Evolutionary conservation across 2,797 vertebrate genomes (phyloP).

Genomic region (Mus minutoides): DNA sequence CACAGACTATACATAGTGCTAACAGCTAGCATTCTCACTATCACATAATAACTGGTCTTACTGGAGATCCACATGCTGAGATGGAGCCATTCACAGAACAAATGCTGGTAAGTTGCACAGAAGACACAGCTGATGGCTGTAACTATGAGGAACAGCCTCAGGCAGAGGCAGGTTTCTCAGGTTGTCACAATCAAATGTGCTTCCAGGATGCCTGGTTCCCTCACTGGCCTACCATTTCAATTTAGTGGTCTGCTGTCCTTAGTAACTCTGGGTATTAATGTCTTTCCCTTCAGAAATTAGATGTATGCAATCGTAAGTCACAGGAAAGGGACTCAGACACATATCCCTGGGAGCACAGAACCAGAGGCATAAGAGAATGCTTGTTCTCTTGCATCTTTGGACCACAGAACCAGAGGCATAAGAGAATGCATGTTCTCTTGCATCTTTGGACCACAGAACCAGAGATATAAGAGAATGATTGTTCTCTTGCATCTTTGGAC

Average conservation of each 20-base stretch:
- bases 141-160: not conserved
- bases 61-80: not conserved
- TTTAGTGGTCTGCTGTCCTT: slow-evolving; percentile 26
- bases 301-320: not conserved
- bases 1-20: not conserved
- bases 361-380: no score
- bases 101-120: not conserved
- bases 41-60: not conserved
- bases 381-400: no score
- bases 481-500: no score
- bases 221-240: not conserved
- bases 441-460: not conserved
- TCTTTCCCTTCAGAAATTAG: slow-evolving; percentile 28
- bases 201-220: not conserved
- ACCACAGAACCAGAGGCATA: no score
- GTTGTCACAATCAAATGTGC: slow-evolving; percentile 5
- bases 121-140: not conserved
- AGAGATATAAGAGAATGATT: no score
- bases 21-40: not conserved
- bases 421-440: no score
- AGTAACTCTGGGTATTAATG: not conserved
- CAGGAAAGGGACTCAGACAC: not conserved
- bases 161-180: not conserved
- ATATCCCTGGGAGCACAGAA: not conserved
- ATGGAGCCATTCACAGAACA: not conserved